phyloP scores from a whole-genome alignment of 1,140 invertebrate species.

The Diorhabda elongata region DNA sequence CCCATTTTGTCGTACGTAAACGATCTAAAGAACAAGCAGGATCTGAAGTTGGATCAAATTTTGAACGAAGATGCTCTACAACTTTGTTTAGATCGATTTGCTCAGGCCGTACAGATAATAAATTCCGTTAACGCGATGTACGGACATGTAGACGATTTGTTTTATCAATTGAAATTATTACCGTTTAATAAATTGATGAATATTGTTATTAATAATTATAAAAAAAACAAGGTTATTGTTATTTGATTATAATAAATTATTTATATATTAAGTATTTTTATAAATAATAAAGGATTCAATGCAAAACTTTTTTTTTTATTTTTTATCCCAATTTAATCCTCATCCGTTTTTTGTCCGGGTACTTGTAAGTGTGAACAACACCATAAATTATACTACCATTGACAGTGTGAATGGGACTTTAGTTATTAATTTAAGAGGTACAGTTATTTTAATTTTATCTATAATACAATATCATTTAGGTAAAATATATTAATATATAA shows the following conservation, averaged over 20 bases:
- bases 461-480: too few species aligned
- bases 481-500: too few species aligned
- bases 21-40: slow-evolving; percentile 48
- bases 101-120: slow-evolving; percentile 71
- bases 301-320: too few species aligned
- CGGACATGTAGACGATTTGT: slow-evolving; percentile 63
- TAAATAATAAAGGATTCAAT: not conserved
- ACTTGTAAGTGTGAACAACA: too few species aligned
- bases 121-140: slow-evolving; percentile 69
- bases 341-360: too few species aligned
- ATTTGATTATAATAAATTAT: not conserved
- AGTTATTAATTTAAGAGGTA: too few species aligned
- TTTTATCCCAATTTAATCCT: too few species aligned
- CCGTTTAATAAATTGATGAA: slow-evolving; percentile 56
- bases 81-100: slow-evolving; percentile 65
- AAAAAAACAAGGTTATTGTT: slow-evolving; percentile 41
- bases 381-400: too few species aligned
- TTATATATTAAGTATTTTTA: not conserved
- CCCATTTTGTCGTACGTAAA: slow-evolving; percentile 40
- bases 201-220: slow-evolving; percentile 57
- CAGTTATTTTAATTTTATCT: too few species aligned
- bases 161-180: slow-evolving; percentile 53
- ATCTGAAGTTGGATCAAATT: slow-evolving; percentile 38
- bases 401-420: too few species aligned
- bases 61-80: slow-evolving; percentile 42